Percentiles rank a stretch among this genome's conserved stretches.
phyloP scores from a whole-genome alignment of 2,888 invertebrate species.

The Serripes groenlandicus region DNA sequence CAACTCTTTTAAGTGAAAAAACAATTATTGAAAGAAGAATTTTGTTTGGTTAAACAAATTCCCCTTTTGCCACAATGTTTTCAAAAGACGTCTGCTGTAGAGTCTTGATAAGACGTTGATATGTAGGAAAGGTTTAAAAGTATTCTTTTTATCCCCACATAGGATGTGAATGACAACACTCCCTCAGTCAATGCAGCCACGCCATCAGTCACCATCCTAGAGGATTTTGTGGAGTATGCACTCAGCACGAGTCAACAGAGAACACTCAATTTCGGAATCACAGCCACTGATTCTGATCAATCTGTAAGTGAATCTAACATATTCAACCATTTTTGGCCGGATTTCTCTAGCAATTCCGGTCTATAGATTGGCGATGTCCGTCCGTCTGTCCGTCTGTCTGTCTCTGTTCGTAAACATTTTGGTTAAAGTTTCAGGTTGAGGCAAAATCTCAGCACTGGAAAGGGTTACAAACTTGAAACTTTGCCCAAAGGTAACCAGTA shows the following conservation, averaged over 20 bases:
- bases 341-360: no score
- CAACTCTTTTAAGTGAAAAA: no score
- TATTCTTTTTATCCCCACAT: slow-evolving; percentile 1
- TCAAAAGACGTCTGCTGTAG: background rate
- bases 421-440: no score
- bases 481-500: no score
- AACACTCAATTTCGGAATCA: slow-evolving; percentile 49
- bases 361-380: no score
- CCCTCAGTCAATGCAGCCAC: slow-evolving; percentile 67
- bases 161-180: slow-evolving; percentile 79
- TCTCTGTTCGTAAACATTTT: no score
- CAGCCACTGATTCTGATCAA: slow-evolving; percentile 62
- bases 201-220: slow-evolving; percentile 31
- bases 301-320: background rate
- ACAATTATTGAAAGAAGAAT: no score
- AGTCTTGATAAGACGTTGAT: background rate
- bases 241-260: background rate
- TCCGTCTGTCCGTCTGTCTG: no score
- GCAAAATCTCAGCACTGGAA: no score
- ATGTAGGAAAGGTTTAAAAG: background rate
- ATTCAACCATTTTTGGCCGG: no score
- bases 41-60: no score
- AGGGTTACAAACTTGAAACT: no score
- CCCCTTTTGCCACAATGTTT: background rate
- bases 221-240: slow-evolving; percentile 55